A percentile compares a stretch with the other conserved stretches of the same genome.
These are phyloP conservation scores for Pyrocoelia pectoralis DNA, from an alignment of 2,888 invertebrate genomes.

Conservation along the genomic window DNA sequence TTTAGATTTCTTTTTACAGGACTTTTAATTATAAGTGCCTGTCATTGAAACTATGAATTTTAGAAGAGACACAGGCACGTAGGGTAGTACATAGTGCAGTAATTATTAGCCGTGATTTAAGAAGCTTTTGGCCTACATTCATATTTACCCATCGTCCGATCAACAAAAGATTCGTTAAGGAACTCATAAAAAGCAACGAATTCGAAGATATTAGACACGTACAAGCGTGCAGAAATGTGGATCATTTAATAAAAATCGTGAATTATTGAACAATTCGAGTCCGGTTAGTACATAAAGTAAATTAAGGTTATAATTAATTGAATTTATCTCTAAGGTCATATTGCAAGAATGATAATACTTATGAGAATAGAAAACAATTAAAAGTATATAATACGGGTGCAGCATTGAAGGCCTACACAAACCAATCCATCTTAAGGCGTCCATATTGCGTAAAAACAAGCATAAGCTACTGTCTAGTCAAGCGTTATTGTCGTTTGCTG, in stretches of 20 bases:
- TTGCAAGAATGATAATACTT: constrained; percentile 19
- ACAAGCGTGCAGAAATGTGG: neutral
- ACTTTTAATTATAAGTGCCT: too few species aligned
- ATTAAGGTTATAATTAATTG: constrained; percentile 11
- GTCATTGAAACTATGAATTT: too few species aligned
- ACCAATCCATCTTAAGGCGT: constrained; percentile 14
- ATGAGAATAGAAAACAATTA: constrained; percentile 25
- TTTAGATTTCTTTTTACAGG: too few species aligned
- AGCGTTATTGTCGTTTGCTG: constrained; percentile 24
- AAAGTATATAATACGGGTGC: constrained; percentile 29
- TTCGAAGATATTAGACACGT: too few species aligned
- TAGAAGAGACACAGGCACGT: too few species aligned
- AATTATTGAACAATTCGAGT: neutral
- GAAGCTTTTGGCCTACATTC: too few species aligned
- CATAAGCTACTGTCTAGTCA: constrained; percentile 8
- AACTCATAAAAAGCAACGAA: too few species aligned
- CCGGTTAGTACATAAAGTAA: neutral
- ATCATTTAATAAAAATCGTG: neutral
- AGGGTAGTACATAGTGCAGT: too few species aligned
- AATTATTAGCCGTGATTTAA: too few species aligned
- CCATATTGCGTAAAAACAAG: constrained; percentile 21
- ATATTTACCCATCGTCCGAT: too few species aligned
- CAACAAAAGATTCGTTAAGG: too few species aligned
- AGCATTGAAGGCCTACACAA: constrained; percentile 24
- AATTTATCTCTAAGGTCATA: constrained; percentile 21